phyloP scores from a whole-genome alignment of 2,797 vertebrate species.

The Hippopotamyrus pictus region DNA sequence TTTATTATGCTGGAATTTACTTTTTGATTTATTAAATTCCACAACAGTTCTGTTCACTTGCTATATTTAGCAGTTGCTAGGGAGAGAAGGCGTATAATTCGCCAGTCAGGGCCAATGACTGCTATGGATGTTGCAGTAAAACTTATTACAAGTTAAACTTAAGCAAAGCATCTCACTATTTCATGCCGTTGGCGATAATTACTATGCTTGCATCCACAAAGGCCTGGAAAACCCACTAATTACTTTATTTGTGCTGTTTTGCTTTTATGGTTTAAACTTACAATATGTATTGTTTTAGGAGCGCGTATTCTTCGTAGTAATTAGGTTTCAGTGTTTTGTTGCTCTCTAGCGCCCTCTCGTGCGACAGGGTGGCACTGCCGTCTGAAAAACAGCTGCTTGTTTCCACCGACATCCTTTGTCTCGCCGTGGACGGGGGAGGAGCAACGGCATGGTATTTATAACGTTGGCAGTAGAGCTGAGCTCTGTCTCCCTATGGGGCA shows the following conservation, averaged over 20 bases:
- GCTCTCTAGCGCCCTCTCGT: background rate
- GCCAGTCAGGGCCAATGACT: background rate
- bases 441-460: background rate
- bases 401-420: background rate
- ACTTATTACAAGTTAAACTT: background rate
- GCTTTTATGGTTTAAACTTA: background rate
- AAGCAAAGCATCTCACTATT: background rate
- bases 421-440: background rate
- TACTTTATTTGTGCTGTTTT: background rate
- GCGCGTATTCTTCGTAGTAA: background rate
- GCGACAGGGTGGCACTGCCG: background rate
- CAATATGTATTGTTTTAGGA: background rate
- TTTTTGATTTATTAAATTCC: conserved; percentile 7
- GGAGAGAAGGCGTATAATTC: background rate
- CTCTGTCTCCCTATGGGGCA: background rate
- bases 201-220: background rate
- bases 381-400: background rate
- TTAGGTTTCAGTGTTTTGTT: background rate
- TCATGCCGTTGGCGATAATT: background rate
- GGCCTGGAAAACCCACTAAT: background rate
- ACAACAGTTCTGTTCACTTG: conserved; percentile 5
- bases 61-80: conserved; percentile 12
- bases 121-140: background rate
- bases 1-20: conserved; percentile 13
- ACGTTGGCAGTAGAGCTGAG: background rate